Evolutionary conservation across 2,113 vertebrate genomes (phyloP).

Genomic region (Podocnemis expansa): DNA sequence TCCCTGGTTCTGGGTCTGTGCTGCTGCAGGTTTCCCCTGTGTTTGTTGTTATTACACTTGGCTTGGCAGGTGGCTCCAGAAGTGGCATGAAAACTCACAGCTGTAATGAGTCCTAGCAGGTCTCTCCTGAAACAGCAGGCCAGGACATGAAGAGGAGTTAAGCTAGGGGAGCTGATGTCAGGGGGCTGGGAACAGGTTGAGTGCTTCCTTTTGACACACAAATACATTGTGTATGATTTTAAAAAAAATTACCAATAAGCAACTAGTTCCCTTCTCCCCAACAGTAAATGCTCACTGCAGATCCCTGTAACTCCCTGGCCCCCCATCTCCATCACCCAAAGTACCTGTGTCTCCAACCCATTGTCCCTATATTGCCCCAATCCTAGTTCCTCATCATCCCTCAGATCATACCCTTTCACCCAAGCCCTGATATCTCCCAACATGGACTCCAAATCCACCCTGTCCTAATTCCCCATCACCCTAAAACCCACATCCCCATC

Average conservation of each 20-base stretch:
- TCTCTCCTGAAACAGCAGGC: not conserved
- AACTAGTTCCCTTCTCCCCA: not conserved
- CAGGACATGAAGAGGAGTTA: not conserved
- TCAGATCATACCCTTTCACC: not conserved
- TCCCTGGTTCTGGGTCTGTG: not conserved
- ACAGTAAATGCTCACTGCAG: not conserved
- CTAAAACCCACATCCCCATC: no score
- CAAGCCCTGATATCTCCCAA: no score
- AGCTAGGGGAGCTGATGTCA: not conserved
- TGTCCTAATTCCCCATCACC: no score
- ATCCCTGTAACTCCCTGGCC: not conserved
- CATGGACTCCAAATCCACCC: no score
- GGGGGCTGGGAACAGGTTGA: not conserved
- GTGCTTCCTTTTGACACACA: not conserved
- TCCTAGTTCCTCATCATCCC: not conserved
- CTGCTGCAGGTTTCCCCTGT: not conserved
- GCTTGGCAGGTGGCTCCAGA: not conserved
- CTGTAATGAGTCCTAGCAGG: not conserved
- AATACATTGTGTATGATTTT: not conserved
- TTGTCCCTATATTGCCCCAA: not conserved
- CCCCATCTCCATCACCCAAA: not conserved
- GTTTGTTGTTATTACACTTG: not conserved
- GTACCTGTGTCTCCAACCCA: not conserved
- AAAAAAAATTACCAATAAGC: not conserved
- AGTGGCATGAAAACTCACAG: not conserved